Percentiles rank a stretch among this genome's conserved stretches.
These are phyloP conservation scores for Nebria brevicollis DNA, from an alignment of 2,888 invertebrate species.

Conservation along the genomic window DNA sequence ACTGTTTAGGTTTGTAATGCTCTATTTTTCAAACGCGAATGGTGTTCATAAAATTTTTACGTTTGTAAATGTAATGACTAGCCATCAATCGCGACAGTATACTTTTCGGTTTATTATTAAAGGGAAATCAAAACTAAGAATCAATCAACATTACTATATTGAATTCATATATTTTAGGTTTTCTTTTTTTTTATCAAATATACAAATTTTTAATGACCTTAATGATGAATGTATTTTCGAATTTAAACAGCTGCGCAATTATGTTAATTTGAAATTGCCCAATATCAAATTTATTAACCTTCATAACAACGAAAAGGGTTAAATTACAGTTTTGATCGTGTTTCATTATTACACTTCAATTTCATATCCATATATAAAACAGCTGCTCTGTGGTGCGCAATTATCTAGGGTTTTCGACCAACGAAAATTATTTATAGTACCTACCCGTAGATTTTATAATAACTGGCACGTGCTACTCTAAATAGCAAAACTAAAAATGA, in stretches of 20 bases:
- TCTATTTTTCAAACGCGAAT: constrained; percentile 14
- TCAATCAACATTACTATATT: background rate
- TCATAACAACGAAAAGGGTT: background rate
- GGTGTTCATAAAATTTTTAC: constrained; percentile 25
- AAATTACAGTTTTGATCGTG: background rate
- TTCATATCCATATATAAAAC: background rate
- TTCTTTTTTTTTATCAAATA: no score
- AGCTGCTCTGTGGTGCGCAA: background rate
- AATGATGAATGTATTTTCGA: no score
- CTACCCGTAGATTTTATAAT: background rate
- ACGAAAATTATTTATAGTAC: background rate
- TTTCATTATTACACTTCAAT: no score
- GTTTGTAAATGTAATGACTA: constrained; percentile 15
- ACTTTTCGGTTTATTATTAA: background rate
- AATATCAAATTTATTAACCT: background rate
- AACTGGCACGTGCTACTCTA: background rate
- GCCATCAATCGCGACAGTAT: background rate
- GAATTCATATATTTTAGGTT: no score
- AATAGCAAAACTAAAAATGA: background rate
- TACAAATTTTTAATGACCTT: no score
- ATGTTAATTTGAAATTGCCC: background rate
- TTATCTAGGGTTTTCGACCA: background rate
- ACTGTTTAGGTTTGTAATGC: constrained; percentile 27
- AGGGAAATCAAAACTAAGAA: background rate
- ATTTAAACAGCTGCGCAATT: background rate